Evolutionary conservation across 2,888 invertebrate genomes (phyloP).

Genomic region (Agrochola lota): DNA sequence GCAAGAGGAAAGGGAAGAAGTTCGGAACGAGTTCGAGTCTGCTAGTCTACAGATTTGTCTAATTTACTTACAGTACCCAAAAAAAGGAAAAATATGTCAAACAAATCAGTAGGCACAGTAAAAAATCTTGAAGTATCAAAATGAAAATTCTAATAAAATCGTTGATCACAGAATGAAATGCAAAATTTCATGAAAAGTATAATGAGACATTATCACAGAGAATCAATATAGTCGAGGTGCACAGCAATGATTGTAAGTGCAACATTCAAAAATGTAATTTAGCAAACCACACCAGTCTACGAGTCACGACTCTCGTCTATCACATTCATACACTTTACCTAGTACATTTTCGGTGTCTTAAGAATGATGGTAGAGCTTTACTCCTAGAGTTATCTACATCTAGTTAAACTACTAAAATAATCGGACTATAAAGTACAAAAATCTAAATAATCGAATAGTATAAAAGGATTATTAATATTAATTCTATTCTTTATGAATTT

Average conservation of each 20-base stretch:
- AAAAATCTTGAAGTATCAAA: constrained; percentile 41
- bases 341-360: constrained; percentile 84
- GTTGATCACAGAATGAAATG: constrained; percentile 71
- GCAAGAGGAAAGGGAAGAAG: constrained; percentile 71
- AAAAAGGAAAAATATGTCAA: constrained; percentile 19
- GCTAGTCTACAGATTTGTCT: constrained; percentile 37
- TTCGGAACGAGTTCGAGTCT: constrained; percentile 41
- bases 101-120: constrained; percentile 37
- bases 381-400: constrained; percentile 64
- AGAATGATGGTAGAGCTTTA: constrained; percentile 70
- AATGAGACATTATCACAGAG: constrained; percentile 82
- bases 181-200: constrained; percentile 69
- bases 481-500: constrained; percentile 67
- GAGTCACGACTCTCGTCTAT: constrained; percentile 70
- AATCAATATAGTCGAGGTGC: constrained; percentile 78
- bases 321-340: constrained; percentile 79
- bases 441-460: constrained; percentile 60
- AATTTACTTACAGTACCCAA: constrained; percentile 36
- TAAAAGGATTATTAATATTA: constrained; percentile 66
- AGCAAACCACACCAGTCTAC: constrained; percentile 71
- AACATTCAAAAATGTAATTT: constrained; percentile 72
- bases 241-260: constrained; percentile 75
- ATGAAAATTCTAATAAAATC: constrained; percentile 47
- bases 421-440: constrained; percentile 64
- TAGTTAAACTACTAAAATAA: constrained; percentile 61